Base-by-base conservation (phyloP, 2,888 invertebrate species). In the Drosophila prostipennis region DNA sequence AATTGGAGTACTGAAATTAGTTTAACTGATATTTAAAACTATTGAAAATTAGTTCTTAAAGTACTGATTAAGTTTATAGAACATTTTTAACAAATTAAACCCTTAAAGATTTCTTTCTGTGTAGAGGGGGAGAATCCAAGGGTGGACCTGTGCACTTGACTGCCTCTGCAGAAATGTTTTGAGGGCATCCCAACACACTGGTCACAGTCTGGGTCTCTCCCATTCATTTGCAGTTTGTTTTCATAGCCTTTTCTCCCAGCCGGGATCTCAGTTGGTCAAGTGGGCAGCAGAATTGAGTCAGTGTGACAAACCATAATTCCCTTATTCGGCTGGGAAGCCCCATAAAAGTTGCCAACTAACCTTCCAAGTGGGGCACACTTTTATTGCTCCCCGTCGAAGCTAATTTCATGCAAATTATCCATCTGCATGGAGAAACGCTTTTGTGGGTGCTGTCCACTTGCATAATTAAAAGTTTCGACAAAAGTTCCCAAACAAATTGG, bases 291-390 rank as follows among this genome's bases (percentile, higher is more conserved):
- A 84, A 87, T 79, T 87, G 80, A 87, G 84, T 87, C 87, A 84
- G 87, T 87, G 84, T 84, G 84, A 84, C 84, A 84, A 84, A 87
- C 85, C 75, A 77, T 79, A 79, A 55, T 79, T 84, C 77, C 74
- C 79, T 76, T 75, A 53, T 56, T 72, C 65, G 69, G 74, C 77
- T 65, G 78, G 48, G 68, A 82, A 74, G 67, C 78, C 71, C 63
- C 60, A 76, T 56, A 82, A 76, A 77, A 63, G 49, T 16, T 46
- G 39, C 53, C 36, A 6, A 53, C 45, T 53, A 63, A 65, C 39
- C 64, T 61, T 65, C 45, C 29, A 43, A 70, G 54, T 14, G 48
- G 67, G 48, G 10, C 67, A 43, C 69, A 40, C 43, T 43, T 54
- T 59, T 54, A 36, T 65, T 26, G 59, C 42, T 49, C 58, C 40